These are phyloP conservation scores for Onthophagus taurus DNA, from an alignment of 1,140 invertebrate genomes.

Conservation along the genomic window DNA sequence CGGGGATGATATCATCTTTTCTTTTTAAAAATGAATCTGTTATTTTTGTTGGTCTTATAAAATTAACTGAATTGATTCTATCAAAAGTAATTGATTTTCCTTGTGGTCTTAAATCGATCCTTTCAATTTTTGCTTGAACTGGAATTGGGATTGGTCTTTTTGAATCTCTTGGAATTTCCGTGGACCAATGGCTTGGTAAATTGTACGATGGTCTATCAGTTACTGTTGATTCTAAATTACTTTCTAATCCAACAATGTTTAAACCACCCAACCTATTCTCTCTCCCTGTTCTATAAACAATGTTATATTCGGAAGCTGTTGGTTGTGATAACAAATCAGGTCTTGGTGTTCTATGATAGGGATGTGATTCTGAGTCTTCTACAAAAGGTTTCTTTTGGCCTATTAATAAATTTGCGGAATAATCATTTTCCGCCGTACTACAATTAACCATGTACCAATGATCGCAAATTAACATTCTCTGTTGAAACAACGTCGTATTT, in stretches of 20 bases:
- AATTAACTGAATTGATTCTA: background rate
- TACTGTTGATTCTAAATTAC: slow-evolving; percentile 8
- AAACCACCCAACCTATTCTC: slow-evolving; percentile 9
- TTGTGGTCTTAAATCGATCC: slow-evolving; percentile 10
- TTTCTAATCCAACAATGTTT: slow-evolving; percentile 24
- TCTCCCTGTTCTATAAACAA: slow-evolving; percentile 20
- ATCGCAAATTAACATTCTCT: slow-evolving; percentile 68
- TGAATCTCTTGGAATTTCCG: slow-evolving; percentile 16
- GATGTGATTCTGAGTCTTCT: slow-evolving; percentile 47
- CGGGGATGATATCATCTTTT: slow-evolving; percentile 1
- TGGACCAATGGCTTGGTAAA: slow-evolving; percentile 31
- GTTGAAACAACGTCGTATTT: slow-evolving; percentile 68
- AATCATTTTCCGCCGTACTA: slow-evolving; percentile 53
- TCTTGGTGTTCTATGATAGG: slow-evolving; percentile 48
- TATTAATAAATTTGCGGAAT: slow-evolving; percentile 58
- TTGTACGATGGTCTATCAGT: slow-evolving; percentile 27
- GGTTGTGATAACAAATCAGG: slow-evolving; percentile 52
- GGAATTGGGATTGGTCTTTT: background rate
- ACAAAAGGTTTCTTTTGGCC: slow-evolving; percentile 63
- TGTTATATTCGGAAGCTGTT: slow-evolving; percentile 39
- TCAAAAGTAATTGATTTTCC: slow-evolving; percentile 6
- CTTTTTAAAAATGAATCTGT: slow-evolving; percentile 4
- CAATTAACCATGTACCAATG: slow-evolving; percentile 80
- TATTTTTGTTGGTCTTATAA: slow-evolving; percentile 3
- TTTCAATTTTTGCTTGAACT: slow-evolving; percentile 9